Percentiles rank a stretch among this genome's conserved stretches.
Conservation (phyloP, 37 sponge, comb jelly and placozoan species). For the Haliclona indistincta region DNA sequence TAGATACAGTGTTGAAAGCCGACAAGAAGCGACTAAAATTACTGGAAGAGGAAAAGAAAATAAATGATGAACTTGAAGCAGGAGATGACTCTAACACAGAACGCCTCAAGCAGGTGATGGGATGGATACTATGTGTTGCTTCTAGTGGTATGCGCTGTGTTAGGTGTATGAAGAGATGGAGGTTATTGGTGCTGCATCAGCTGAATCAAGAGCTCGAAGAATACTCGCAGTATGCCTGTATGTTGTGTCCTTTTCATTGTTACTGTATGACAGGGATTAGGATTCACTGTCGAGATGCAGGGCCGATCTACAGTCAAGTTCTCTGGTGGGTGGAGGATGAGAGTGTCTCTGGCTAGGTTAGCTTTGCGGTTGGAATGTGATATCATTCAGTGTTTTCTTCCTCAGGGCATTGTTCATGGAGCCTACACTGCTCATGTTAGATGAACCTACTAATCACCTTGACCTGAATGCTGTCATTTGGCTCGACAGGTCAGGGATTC, state of each 20-base stretch:
- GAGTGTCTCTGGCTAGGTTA: conserved; percentile 97
- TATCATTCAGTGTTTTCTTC: background rate
- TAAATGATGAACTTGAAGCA: conserved; percentile 49
- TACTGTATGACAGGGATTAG: conserved; percentile 73
- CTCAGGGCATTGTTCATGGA: conserved; percentile 96
- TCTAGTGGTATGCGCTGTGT: no score
- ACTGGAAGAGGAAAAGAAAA: conserved; percentile 70
- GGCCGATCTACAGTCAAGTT: conserved; percentile 87
- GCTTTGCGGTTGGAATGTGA: background rate
- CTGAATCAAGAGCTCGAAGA: conserved; percentile 91
- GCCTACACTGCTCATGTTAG: conserved; percentile 95
- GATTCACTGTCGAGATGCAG: conserved; percentile 97
- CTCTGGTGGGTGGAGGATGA: conserved; percentile 99
- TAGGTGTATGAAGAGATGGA: conserved; percentile 85
- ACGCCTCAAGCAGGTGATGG: conserved; percentile 45
- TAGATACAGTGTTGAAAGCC: conserved; percentile 87
- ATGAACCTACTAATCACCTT: conserved; percentile 99
- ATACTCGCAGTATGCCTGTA: conserved; percentile 77
- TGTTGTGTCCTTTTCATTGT: background rate
- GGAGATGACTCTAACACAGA: conserved; percentile 71
- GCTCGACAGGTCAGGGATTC: conserved; percentile 79
- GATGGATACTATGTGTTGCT: no score
- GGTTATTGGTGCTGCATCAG: conserved; percentile 93
- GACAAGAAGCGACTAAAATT: conserved; percentile 79
- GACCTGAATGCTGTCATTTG: conserved; percentile 99